A percentile compares a stretch with the other conserved stretches of the same genome.
Conservation (phyloP, 2,888 invertebrate genomes). For the Xylocampa areola region DNA sequence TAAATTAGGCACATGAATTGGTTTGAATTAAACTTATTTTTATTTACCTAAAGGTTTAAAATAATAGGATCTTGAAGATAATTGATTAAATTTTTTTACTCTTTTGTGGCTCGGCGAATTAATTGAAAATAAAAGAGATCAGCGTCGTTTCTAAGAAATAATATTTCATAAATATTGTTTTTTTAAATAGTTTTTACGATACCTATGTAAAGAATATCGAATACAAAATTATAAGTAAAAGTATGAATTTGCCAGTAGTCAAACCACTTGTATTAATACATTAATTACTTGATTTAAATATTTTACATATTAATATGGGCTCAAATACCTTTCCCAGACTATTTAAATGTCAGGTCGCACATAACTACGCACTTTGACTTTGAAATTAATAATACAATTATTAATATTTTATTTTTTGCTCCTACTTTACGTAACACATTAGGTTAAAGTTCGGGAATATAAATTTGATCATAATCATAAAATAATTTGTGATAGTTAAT, state of each 20-base stretch:
- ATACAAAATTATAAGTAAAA: background rate
- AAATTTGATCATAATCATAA: background rate
- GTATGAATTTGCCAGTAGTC: background rate
- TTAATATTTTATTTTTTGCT: background rate
- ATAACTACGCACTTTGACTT: conserved; percentile 1
- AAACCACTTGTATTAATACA: background rate
- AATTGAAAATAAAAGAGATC: too few species aligned
- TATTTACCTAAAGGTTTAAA: too few species aligned
- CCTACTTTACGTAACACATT: too few species aligned
- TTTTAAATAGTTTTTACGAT: background rate
- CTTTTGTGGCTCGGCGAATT: too few species aligned
- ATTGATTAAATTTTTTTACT: too few species aligned
- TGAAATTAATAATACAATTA: conserved; percentile 7
- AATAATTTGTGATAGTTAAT: too few species aligned
- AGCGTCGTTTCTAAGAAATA: too few species aligned
- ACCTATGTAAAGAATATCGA: background rate
- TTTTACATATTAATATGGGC: conserved; percentile 6
- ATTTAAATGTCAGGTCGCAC: conserved; percentile 9
- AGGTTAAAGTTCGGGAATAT: too few species aligned
- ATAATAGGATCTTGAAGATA: too few species aligned
- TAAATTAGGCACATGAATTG: too few species aligned
- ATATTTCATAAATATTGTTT: too few species aligned
- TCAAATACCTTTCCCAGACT: conserved; percentile 19
- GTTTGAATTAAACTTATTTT: too few species aligned
- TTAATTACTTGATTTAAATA: conserved; percentile 1